phyloP scores from a whole-genome alignment of 2,888 invertebrate genomes.

The Drosophila mulleri region DNA sequence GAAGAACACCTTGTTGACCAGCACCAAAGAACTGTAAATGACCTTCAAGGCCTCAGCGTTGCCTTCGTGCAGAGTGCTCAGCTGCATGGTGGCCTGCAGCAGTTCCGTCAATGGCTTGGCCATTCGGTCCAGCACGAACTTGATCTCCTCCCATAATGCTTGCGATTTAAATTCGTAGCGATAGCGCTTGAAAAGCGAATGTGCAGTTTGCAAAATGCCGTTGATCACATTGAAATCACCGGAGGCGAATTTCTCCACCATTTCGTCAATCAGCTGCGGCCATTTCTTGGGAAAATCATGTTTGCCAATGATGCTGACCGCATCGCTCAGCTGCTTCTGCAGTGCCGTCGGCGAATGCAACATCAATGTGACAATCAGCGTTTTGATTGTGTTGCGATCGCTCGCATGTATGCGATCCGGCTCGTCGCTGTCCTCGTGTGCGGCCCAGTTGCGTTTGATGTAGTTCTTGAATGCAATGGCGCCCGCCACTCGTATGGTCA shows the following conservation, averaged over 20 bases:
- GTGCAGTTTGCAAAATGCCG: constrained; percentile 96
- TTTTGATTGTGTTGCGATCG: constrained; percentile 93
- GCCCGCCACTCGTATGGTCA: constrained; percentile 94
- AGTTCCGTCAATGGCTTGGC: constrained; percentile 97
- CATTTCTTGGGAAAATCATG: constrained; percentile 98
- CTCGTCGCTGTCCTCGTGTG: constrained; percentile 89
- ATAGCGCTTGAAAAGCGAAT: constrained; percentile 98
- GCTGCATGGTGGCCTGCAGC: constrained; percentile 94
- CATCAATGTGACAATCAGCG: constrained; percentile 96
- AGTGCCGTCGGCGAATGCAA: constrained; percentile 94
- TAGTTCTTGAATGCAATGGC: constrained; percentile 99
- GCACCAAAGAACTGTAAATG: constrained; percentile 94
- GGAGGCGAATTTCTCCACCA: constrained; percentile 96
- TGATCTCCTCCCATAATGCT: constrained; percentile 97
- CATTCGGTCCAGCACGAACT: constrained; percentile 96
- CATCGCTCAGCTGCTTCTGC: constrained; percentile 97
- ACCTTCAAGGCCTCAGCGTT: constrained; percentile 93
- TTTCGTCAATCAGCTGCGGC: constrained; percentile 96
- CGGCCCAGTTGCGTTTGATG: constrained; percentile 97
- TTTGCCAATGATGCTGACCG: constrained; percentile 97
- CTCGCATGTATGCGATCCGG: constrained; percentile 91
- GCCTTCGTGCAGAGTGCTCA: constrained; percentile 91
- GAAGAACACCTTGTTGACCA: constrained; percentile 98
- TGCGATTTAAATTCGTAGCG: constrained; percentile 98
- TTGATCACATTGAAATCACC: constrained; percentile 98